Percentiles rank a stretch among this genome's conserved stretches.
phyloP scores from a whole-genome alignment of 2,113 vertebrate genomes.

The Chinchilla lanigera region DNA sequence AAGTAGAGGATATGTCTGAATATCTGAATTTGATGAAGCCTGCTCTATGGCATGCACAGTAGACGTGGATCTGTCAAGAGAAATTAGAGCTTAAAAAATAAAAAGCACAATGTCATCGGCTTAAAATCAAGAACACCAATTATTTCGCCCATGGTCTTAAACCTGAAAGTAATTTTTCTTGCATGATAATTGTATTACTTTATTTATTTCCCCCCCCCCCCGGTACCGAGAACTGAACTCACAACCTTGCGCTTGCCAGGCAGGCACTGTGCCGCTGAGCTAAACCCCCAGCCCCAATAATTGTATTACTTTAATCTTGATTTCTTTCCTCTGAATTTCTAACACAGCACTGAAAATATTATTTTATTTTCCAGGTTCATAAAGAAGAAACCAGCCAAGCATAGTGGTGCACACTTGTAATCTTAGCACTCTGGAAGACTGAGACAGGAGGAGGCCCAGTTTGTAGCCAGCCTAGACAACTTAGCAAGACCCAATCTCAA shows the following conservation, averaged over 20 bases:
- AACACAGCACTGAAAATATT: conserved; percentile 41
- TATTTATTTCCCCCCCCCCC: too few relatives aligned
- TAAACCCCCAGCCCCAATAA: too few relatives aligned
- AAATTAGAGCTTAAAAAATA: conserved; percentile 45
- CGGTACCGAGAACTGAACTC: too few relatives aligned
- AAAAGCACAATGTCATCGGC: conserved; percentile 41
- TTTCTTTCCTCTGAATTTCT: conserved; percentile 39
- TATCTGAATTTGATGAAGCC: conserved; percentile 51
- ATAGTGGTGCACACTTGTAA: background rate
- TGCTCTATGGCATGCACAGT: background rate
- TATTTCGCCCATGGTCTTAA: conserved; percentile 29
- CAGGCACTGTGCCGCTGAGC: too few relatives aligned
- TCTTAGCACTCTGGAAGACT: background rate
- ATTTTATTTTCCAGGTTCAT: conserved; percentile 59
- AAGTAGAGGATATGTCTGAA: background rate
- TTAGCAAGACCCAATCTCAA: background rate
- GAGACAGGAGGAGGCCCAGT: background rate
- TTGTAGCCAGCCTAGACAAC: background rate
- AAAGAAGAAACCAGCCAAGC: background rate
- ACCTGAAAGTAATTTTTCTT: conserved; percentile 48
- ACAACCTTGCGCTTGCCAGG: too few relatives aligned
- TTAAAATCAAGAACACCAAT: conserved; percentile 69
- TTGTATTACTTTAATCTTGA: conserved; percentile 52
- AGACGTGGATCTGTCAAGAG: conserved; percentile 33
- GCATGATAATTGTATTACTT: conserved; percentile 29